Percentiles rank a stretch among this genome's conserved stretches.
Conservation (phyloP, 2,888 invertebrate species). For the Pseudolycoriella hygida region DNA sequence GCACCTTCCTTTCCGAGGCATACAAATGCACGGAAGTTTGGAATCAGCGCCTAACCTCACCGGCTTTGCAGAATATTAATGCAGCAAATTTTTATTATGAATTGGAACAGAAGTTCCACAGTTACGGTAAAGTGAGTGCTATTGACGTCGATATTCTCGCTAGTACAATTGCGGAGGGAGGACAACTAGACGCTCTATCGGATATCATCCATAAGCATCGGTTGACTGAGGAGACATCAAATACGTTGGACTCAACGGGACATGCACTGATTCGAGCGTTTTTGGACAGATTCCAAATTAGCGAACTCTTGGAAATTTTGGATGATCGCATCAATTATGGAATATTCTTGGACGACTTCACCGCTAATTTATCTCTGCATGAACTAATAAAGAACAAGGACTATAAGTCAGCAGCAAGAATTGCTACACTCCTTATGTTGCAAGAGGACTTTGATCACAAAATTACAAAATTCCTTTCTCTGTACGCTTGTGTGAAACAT, state of each 20-base stretch:
- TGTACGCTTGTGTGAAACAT: slow-evolving; percentile 61
- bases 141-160: slow-evolving; percentile 72
- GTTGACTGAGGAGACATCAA: slow-evolving; percentile 48
- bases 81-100: slow-evolving; percentile 49
- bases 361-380: slow-evolving; percentile 65
- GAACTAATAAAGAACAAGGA: slow-evolving; percentile 50
- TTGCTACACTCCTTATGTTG: slow-evolving; percentile 66
- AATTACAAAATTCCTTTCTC: slow-evolving; percentile 44
- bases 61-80: slow-evolving; percentile 44
- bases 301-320: slow-evolving; percentile 49
- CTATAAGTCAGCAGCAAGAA: slow-evolving; percentile 51
- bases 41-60: slow-evolving; percentile 41
- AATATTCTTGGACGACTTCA: slow-evolving; percentile 69
- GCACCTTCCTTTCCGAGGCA: slow-evolving; percentile 43
- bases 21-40: slow-evolving; percentile 57
- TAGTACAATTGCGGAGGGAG: slow-evolving; percentile 39
- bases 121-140: slow-evolving; percentile 44
- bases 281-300: slow-evolving; percentile 22
- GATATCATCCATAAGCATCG: slow-evolving; percentile 55
- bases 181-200: slow-evolving; percentile 49
- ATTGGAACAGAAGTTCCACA: slow-evolving; percentile 46
- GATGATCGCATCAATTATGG: slow-evolving; percentile 76
- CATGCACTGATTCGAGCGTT: slow-evolving; percentile 57
- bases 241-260: slow-evolving; percentile 59
- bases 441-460: slow-evolving; percentile 71